phyloP scores from a whole-genome alignment of 2,888 invertebrate species.

The Sthenelais limicola region DNA sequence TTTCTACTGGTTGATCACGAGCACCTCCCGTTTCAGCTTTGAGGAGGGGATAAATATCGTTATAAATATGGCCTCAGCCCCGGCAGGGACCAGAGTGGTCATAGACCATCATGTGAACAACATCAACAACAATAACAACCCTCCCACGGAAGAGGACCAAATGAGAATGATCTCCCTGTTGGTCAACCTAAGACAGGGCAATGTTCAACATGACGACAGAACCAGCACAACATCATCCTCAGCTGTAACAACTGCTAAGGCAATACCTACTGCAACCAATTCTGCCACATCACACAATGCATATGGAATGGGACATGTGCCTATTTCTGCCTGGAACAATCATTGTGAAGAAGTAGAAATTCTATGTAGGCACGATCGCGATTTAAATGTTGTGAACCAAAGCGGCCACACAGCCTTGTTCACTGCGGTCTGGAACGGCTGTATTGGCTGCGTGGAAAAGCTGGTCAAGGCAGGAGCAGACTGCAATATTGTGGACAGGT shows the following conservation, averaged over 20 bases:
- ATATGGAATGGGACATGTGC: constrained; percentile 42
- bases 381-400: constrained; percentile 34
- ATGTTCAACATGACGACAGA: no score
- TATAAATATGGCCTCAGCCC: no score
- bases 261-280: no score
- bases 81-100: no score
- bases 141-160: constrained; percentile 32
- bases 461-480: constrained; percentile 31
- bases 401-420: constrained; percentile 42
- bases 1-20: no score
- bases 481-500: constrained; percentile 11
- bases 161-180: constrained; percentile 11
- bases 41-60: no score
- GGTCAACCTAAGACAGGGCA: constrained; percentile 29
- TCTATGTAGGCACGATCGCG: constrained; percentile 11
- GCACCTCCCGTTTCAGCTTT: no score
- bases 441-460: constrained; percentile 26
- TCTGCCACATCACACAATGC: no score
- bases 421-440: constrained; percentile 43
- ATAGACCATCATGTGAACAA: no score
- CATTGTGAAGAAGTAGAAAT: constrained; percentile 38
- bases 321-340: constrained; percentile 44
- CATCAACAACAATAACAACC: no score
- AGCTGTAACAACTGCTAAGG: no score
- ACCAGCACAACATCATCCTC: no score